Evolutionary conservation across 2,797 vertebrate species (phyloP).

Genomic region (Paedocypris micromegethes): DNA sequence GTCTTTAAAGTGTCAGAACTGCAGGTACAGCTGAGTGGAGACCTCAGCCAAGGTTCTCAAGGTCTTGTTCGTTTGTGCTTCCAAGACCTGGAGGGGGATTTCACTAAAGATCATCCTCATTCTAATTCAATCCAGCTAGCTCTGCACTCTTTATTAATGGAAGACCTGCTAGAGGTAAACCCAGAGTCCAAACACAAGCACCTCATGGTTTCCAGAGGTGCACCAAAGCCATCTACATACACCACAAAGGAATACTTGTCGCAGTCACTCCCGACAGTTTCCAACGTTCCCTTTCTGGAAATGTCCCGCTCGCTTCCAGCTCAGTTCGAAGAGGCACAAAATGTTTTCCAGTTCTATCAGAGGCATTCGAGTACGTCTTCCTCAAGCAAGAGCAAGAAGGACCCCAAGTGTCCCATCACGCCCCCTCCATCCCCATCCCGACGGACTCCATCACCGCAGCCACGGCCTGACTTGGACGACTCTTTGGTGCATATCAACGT

Average conservation of each 20-base stretch:
- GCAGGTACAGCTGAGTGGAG: slow-evolving; percentile 88
- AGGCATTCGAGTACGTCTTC: slow-evolving; percentile 76
- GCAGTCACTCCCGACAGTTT: slow-evolving; percentile 86
- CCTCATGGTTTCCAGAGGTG: slow-evolving; percentile 92
- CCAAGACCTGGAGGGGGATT: slow-evolving; percentile 90
- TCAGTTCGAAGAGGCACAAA: slow-evolving; percentile 93
- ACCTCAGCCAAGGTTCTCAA: slow-evolving; percentile 88
- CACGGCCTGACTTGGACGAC: slow-evolving; percentile 82
- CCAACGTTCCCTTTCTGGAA: slow-evolving; percentile 82
- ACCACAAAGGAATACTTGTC: slow-evolving; percentile 91
- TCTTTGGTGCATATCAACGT: slow-evolving; percentile 93
- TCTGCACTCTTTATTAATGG: slow-evolving; percentile 90
- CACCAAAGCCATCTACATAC: slow-evolving; percentile 87
- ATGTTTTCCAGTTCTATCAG: slow-evolving; percentile 96
- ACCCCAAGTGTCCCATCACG: slow-evolving; percentile 79
- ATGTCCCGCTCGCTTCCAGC: slow-evolving; percentile 96
- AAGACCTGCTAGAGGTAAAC: slow-evolving; percentile 89
- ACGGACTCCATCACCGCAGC: slow-evolving; percentile 58
- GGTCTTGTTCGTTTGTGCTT: slow-evolving; percentile 91
- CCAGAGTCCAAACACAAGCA: slow-evolving; percentile 90
- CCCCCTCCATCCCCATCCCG: slow-evolving; percentile 89
- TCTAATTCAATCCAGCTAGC: slow-evolving; percentile 84
- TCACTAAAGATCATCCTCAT: slow-evolving; percentile 88
- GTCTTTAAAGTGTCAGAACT: slow-evolving; percentile 85
- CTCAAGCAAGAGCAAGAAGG: slow-evolving; percentile 69